A percentile compares a stretch with the other conserved stretches of the same genome.
These are phyloP conservation scores for Melieria picta DNA, from an alignment of 2,888 invertebrate species.

Conservation along the genomic window DNA sequence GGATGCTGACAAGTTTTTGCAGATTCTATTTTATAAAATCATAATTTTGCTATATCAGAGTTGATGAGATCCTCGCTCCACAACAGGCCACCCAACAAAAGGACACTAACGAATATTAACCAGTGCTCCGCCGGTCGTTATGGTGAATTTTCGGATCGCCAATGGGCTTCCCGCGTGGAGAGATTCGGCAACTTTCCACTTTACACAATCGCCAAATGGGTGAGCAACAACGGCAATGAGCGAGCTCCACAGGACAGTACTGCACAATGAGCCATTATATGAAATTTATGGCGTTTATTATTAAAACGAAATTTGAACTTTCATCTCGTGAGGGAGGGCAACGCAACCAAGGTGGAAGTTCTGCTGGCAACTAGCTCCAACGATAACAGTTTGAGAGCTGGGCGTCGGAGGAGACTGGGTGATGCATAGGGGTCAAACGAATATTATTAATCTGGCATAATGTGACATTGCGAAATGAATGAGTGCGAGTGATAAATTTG, in stretches of 20 bases:
- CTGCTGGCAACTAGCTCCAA: neutral
- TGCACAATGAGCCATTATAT: constrained; percentile 54
- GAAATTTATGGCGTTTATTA: constrained; percentile 63
- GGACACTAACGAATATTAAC: too few species aligned
- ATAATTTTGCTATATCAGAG: too few species aligned
- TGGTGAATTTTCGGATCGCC: too few species aligned
- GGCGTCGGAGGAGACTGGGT: neutral
- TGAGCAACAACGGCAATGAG: neutral
- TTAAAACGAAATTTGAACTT: constrained; percentile 49
- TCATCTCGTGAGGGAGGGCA: constrained; percentile 7
- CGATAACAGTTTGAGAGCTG: neutral
- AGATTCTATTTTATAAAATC: too few species aligned
- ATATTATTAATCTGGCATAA: constrained; percentile 23
- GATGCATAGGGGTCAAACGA: constrained; percentile 5
- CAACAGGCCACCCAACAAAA: too few species aligned
- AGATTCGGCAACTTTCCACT: too few species aligned
- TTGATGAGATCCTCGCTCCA: too few species aligned
- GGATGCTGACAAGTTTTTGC: too few species aligned
- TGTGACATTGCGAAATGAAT: constrained; percentile 17
- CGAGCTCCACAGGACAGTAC: too few species aligned
- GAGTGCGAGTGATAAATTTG: constrained; percentile 11
- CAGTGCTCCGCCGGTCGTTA: too few species aligned
- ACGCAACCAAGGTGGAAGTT: neutral
- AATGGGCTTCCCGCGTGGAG: too few species aligned
- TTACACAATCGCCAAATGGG: neutral